Conservation (phyloP, 2,113 vertebrate species). For the Micronycteris hirsuta region DNA sequence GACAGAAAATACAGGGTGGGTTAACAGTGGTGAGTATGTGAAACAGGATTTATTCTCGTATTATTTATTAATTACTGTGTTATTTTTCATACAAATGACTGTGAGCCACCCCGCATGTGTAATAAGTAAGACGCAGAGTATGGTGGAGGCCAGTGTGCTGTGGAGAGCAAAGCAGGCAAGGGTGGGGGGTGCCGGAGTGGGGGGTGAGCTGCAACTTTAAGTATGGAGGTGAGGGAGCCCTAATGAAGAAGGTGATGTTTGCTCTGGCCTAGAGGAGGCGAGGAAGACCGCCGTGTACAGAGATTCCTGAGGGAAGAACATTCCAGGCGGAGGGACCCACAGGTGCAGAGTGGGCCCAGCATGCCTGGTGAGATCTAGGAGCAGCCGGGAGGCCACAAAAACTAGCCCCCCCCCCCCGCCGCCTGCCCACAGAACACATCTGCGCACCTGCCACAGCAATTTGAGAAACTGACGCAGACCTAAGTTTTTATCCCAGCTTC, state of each 20-base stretch:
- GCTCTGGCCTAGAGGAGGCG: fast-evolving
- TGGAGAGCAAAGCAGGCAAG: background rate
- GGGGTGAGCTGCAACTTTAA: background rate
- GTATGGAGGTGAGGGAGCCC: background rate
- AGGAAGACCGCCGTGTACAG: background rate
- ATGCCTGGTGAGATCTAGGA: background rate
- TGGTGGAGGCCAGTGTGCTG: fast-evolving
- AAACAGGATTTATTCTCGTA: background rate
- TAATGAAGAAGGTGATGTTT: background rate
- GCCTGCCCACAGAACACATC: background rate
- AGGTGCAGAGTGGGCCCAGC: background rate
- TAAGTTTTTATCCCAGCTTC: background rate
- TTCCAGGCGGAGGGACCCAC: background rate
- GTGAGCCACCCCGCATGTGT: background rate
- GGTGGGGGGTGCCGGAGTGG: fast-evolving
- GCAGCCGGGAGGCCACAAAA: too few species aligned
- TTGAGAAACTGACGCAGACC: background rate
- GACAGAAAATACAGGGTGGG: background rate
- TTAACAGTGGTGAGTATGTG: background rate
- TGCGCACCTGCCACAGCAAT: background rate
- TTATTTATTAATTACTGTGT: background rate
- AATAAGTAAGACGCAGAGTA: background rate
- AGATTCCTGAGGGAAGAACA: background rate
- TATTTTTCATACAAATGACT: background rate
- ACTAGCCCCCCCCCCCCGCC: fast-evolving